A percentile compares a stretch with the other conserved stretches of the same genome.
These are phyloP conservation scores for Nomada flava DNA, from an alignment of 2,888 invertebrate genomes.

Conservation along the genomic window DNA sequence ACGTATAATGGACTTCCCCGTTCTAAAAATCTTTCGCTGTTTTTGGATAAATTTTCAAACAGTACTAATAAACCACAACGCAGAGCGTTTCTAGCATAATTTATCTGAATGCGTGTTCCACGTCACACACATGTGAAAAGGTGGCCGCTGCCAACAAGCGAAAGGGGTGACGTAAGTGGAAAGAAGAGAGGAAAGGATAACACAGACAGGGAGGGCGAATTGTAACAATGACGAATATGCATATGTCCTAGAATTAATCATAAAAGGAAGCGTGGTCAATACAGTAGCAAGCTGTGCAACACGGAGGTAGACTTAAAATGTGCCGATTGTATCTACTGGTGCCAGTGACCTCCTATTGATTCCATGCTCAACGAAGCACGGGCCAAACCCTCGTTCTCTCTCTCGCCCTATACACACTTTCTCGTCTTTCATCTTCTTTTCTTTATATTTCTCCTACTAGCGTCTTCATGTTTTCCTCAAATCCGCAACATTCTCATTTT, in stretches of 20 bases:
- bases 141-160: neutral
- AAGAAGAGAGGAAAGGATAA: neutral
- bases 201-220: neutral
- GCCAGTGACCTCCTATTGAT: slow-evolving; percentile 84
- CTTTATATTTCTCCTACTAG: slow-evolving; percentile 36
- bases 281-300: slow-evolving; percentile 54
- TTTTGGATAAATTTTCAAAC: neutral
- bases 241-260: slow-evolving; percentile 44
- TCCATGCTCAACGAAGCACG: slow-evolving; percentile 81
- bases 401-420: slow-evolving; percentile 44
- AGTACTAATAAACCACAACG: neutral
- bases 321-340: slow-evolving; percentile 83
- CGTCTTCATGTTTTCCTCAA: slow-evolving; percentile 36
- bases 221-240: slow-evolving; percentile 20
- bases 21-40: neutral
- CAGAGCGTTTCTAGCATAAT: neutral
- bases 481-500: slow-evolving; percentile 34
- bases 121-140: neutral
- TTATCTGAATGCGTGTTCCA: neutral
- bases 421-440: slow-evolving; percentile 41
- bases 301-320: slow-evolving; percentile 76
- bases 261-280: slow-evolving; percentile 34
- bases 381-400: slow-evolving; percentile 74
- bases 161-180: neutral
- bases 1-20: no score